Evolutionary conservation across 2,797 vertebrate species (phyloP).

Genomic region (Jordanella pulchra): DNA sequence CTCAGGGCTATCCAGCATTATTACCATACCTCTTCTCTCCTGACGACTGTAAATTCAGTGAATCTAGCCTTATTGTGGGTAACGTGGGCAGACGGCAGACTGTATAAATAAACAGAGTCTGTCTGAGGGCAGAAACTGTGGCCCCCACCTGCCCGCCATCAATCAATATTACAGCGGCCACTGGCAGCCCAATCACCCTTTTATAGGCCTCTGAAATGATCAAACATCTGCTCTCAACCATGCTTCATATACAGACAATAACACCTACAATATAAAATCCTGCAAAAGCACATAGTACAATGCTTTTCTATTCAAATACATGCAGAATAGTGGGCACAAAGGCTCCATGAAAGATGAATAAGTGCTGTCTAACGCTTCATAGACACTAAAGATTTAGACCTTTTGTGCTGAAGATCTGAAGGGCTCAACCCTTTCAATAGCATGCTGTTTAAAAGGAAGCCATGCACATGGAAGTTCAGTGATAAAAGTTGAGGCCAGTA

Average conservation of each 20-base stretch:
- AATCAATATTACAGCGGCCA: constrained; percentile 80
- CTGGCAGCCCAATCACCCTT: constrained; percentile 77
- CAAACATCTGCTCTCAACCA: constrained; percentile 80
- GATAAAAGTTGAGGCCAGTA: constrained; percentile 66
- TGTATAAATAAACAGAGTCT: constrained; percentile 79
- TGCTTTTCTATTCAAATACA: constrained; percentile 24
- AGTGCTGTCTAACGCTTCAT: constrained; percentile 22
- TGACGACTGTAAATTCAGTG: constrained; percentile 74
- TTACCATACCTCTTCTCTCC: constrained; percentile 70
- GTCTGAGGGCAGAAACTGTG: constrained; percentile 72
- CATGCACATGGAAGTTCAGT: constrained; percentile 38
- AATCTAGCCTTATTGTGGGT: constrained; percentile 66
- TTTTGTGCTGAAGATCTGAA: constrained; percentile 4
- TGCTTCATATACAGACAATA: constrained; percentile 69
- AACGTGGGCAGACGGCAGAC: constrained; percentile 75
- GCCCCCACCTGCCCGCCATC: constrained; percentile 79
- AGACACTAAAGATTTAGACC: constrained; percentile 29
- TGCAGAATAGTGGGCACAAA: background rate
- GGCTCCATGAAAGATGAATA: constrained; percentile 16
- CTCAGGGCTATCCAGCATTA: constrained; percentile 54
- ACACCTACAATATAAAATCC: constrained; percentile 61
- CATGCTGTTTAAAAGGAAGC: constrained; percentile 47
- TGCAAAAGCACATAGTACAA: constrained; percentile 35
- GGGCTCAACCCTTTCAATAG: constrained; percentile 22
- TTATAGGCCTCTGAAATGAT: constrained; percentile 79